A percentile compares a stretch with the other conserved stretches of the same genome.
Evolutionary conservation across 2,113 vertebrate genomes (phyloP).

Genomic region (Datnioides undecimradiatus): DNA sequence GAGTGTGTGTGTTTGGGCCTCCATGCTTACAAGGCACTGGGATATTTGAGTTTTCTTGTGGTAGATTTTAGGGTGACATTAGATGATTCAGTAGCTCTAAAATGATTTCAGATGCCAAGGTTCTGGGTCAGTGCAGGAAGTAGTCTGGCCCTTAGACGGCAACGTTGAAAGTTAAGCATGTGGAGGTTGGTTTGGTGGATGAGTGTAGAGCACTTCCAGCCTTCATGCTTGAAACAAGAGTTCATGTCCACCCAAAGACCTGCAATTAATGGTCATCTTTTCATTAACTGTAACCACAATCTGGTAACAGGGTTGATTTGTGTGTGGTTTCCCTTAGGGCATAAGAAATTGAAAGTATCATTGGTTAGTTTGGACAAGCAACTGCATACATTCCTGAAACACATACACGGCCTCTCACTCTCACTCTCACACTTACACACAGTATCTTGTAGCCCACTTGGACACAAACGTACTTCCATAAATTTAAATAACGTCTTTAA

Average conservation of each 20-base stretch:
- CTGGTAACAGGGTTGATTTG: background rate
- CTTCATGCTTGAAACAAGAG: background rate
- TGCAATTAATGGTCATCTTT: background rate
- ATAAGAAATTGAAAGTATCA: background rate
- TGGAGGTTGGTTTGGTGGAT: background rate
- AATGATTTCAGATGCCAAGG: background rate
- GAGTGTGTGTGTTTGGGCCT: background rate
- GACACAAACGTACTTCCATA: too few relatives aligned
- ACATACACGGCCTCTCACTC: background rate
- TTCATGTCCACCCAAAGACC: background rate
- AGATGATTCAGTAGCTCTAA: too few relatives aligned
- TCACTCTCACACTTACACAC: background rate
- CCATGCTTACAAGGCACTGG: background rate
- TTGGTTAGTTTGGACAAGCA: constrained; percentile 1
- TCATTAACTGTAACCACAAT: background rate
- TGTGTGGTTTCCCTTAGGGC: background rate
- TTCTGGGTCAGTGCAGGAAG: background rate
- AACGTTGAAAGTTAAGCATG: background rate
- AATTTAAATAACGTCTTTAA: too few relatives aligned
- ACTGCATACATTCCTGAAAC: constrained; percentile 13
- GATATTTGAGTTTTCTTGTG: background rate
- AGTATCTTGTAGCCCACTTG: too few relatives aligned
- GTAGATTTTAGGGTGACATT: background rate
- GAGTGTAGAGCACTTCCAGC: background rate
- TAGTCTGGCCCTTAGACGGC: background rate